Evolutionary conservation across 2,113 vertebrate species (phyloP).

Genomic region (Onychostoma macrolepis): DNA sequence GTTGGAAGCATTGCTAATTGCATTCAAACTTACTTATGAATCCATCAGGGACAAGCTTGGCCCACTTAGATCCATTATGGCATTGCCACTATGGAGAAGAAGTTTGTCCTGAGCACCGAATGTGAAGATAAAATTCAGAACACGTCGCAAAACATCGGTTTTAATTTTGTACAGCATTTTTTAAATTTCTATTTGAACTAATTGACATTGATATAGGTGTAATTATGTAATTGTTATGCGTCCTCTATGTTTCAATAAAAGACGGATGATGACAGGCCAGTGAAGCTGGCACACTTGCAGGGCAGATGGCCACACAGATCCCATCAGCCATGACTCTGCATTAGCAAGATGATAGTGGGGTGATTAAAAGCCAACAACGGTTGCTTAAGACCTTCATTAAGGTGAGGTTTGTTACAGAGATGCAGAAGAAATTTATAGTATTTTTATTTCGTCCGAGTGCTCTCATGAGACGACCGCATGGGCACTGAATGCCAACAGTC

Average conservation of each 20-base stretch:
- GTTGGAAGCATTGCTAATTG: background rate
- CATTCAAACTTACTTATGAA: background rate
- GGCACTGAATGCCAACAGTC: background rate
- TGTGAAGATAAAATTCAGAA: background rate
- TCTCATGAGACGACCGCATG: background rate
- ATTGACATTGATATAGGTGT: slow-evolving; percentile 7
- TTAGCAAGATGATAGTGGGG: slow-evolving; percentile 30
- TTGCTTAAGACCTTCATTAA: slow-evolving; percentile 22
- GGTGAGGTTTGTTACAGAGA: background rate
- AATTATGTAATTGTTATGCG: background rate
- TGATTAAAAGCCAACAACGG: slow-evolving; percentile 27
- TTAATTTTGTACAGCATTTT: background rate
- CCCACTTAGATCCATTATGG: background rate
- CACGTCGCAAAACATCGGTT: background rate
- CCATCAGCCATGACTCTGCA: slow-evolving; percentile 29
- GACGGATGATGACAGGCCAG: slow-evolving; percentile 10
- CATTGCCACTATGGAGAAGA: background rate
- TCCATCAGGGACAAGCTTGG: background rate
- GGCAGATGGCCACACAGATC: slow-evolving; percentile 38
- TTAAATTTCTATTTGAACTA: background rate
- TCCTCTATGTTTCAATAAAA: background rate
- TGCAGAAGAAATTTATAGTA: background rate
- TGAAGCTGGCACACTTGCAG: background rate
- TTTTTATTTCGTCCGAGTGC: background rate
- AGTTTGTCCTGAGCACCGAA: background rate